Evolutionary conservation across 2,797 vertebrate species (phyloP).

Genomic region (Ptychobarbus kaznakovi): DNA sequence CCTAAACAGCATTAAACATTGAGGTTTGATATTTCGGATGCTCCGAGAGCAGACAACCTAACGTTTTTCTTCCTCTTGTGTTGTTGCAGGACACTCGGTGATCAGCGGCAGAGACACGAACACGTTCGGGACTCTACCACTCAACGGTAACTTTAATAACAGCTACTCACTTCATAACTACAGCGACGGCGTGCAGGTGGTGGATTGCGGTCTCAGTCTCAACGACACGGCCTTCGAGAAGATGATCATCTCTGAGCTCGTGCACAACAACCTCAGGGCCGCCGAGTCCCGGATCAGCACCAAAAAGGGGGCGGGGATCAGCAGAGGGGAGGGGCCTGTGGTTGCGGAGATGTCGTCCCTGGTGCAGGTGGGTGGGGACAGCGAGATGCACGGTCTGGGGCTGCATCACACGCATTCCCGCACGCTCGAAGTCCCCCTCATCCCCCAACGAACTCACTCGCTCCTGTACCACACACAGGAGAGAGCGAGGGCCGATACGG

Average conservation of each 20-base stretch:
- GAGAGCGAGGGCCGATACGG: conserved; percentile 87
- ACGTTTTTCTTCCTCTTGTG: conserved; percentile 72
- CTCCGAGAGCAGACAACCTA: conserved; percentile 54
- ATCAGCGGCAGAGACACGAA: conserved; percentile 98
- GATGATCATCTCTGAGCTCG: conserved; percentile 99
- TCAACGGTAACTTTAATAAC: conserved; percentile 99
- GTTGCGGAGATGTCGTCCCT: conserved; percentile 91
- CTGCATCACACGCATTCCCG: conserved; percentile 82
- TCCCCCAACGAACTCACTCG: conserved; percentile 99
- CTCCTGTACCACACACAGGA: conserved; percentile 98
- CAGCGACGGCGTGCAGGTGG: conserved; percentile 90
- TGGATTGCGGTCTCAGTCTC: conserved; percentile 98
- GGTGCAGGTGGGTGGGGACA: conserved; percentile 83
- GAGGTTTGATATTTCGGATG: conserved; percentile 48
- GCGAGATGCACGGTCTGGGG: conserved; percentile 81
- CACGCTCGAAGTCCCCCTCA: conserved; percentile 94
- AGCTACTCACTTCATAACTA: conserved; percentile 99
- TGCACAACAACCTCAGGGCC: conserved; percentile 98
- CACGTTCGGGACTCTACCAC: conserved; percentile 99
- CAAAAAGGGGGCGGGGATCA: conserved; percentile 75
- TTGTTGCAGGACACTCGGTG: conserved; percentile 97
- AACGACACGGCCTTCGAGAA: conserved; percentile 98
- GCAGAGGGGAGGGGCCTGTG: conserved; percentile 87
- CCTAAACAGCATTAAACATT: conserved; percentile 96
- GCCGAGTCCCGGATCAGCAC: conserved; percentile 85